These are phyloP conservation scores for Leptopilina boulardi DNA, from an alignment of 1,140 invertebrate species.

Conservation along the genomic window DNA sequence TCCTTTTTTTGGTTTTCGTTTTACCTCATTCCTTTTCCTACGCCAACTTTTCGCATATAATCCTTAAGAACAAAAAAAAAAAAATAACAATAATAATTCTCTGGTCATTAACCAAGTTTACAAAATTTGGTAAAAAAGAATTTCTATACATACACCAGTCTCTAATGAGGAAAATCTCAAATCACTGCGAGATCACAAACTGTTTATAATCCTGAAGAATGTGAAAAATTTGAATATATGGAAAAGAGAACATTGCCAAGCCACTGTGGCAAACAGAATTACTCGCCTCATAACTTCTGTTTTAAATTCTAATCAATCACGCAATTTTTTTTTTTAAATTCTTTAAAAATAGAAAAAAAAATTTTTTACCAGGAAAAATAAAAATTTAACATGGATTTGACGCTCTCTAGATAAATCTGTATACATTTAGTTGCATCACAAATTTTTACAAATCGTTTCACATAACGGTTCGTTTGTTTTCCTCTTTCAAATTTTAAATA, in stretches of 20 bases:
- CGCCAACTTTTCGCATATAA: background rate
- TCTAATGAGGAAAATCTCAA: background rate
- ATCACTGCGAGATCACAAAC: background rate
- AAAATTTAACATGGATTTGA: constrained; percentile 7
- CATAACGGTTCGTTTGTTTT: constrained; percentile 11
- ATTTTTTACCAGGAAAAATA: background rate
- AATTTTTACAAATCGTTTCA: background rate
- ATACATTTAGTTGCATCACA: background rate
- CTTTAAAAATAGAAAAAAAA: background rate
- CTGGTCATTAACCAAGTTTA: constrained; percentile 3
- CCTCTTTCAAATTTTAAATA: no score
- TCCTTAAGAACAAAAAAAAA: background rate
- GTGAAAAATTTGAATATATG: background rate
- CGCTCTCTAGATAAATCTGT: background rate
- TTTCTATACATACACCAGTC: no score
- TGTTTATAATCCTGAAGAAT: background rate
- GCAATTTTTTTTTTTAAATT: background rate
- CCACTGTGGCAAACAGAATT: background rate
- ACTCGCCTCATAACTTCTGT: background rate
- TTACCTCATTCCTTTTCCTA: constrained; percentile 4
- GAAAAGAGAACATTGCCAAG: background rate
- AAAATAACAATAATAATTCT: background rate
- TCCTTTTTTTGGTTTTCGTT: constrained; percentile 9
- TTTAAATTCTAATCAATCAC: constrained; percentile 1
- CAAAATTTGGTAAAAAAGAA: no score